phyloP scores from a whole-genome alignment of 2,797 vertebrate species.

The Meriones psammophilus region DNA sequence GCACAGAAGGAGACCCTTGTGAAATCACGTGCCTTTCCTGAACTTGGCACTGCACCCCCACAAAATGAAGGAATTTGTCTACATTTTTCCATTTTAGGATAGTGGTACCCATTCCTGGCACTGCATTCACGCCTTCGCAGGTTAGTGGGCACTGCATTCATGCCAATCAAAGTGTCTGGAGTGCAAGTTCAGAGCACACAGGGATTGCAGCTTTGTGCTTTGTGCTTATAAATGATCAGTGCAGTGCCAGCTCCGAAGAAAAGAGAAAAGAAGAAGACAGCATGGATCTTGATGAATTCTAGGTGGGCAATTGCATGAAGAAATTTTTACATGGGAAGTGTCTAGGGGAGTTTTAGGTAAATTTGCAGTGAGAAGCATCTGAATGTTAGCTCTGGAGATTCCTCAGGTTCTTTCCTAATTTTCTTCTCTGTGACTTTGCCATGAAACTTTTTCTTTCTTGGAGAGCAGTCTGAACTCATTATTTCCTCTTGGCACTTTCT shows the following conservation, averaged over 20 bases:
- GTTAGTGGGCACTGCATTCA: background rate
- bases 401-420: background rate
- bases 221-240: constrained; percentile 52
- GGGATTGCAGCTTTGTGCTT: background rate
- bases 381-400: constrained; percentile 52
- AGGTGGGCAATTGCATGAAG: constrained; percentile 79
- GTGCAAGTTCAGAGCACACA: background rate
- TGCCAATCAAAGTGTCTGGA: background rate
- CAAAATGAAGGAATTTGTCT: background rate
- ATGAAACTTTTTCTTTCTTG: constrained; percentile 79
- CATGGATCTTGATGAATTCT: background rate
- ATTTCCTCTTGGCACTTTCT: constrained; percentile 79
- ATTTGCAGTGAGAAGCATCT: constrained; percentile 74
- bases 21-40: constrained; percentile 13
- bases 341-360: constrained; percentile 82
- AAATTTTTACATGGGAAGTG: constrained; percentile 76
- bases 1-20: constrained; percentile 51
- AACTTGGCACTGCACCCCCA: background rate
- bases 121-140: background rate
- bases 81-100: background rate
- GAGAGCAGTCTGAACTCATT: constrained; percentile 80
- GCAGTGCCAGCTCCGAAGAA: background rate
- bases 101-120: background rate
- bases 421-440: constrained; percentile 71
- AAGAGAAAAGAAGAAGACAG: constrained; percentile 44